Evolutionary conservation across 2,113 vertebrate genomes (phyloP), one percentile per base, ranked within the genome.

Genomic region (Odocoileus virginianus): DNA sequence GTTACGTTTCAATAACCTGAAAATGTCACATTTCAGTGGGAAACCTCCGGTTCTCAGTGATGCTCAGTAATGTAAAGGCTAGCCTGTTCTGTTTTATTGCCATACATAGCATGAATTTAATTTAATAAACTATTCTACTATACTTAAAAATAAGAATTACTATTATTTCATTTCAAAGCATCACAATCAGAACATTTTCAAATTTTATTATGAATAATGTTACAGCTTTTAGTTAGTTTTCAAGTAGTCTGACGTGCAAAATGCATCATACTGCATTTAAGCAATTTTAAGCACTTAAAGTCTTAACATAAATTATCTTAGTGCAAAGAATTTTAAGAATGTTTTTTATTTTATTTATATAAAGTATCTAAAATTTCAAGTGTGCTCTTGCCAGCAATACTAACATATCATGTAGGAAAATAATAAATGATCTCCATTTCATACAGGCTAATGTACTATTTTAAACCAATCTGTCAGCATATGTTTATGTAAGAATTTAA

Each of bases 71-170:
- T 79, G 1, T 36, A 60, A 84, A 60, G 45, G 15, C 4, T 12
- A 76, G 19, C 3, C 52, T 74, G 4, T 8, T 67, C 88, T 94
- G 28, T 67, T 71, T 93, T 36, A 87, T 17, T 85, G 14, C 43
- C 27, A 95, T 36, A 54, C 4, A 60, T 28, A 57, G 27, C 12
- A 47, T 58, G 27, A 91, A 50, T 43, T 91, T 88, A 64, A 83
- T 58, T 74, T 89, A 83, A 90, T 71, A 30, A 93, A 30, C 78
- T 87, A 61, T 27, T 93, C 36, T 61, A 89, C 12, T 54, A 15
- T 47, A 95, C 79, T 92, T 95, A 64, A 97, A 97, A 93, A 85
- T 50, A 97, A 87, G 13, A 95, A 84, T 61, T 60, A 83, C 8
- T 91, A 55, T 58, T 92, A 93, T 67, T 84, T 97, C 16, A 93